phyloP scores from a whole-genome alignment of 2,797 vertebrate species.

The Manis pentadactyla region DNA sequence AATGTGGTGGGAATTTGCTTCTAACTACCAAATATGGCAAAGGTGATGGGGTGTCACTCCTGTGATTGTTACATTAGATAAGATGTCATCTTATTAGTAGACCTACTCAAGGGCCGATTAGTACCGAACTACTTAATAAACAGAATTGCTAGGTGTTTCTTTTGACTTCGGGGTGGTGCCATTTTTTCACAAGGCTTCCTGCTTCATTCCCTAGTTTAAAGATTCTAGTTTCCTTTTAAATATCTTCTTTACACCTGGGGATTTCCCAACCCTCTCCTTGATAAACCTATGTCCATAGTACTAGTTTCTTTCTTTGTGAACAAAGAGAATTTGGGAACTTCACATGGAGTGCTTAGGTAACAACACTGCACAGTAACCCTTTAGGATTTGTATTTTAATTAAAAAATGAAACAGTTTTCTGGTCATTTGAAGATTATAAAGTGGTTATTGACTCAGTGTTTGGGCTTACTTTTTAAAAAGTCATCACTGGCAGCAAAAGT shows the following conservation, averaged over 20 bases:
- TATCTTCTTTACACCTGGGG: not conserved
- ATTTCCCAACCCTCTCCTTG: not conserved
- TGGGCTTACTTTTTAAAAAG: not conserved
- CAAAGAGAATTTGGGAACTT: not conserved
- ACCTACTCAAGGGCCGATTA: not conserved
- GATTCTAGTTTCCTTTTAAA: not conserved
- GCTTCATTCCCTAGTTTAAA: not conserved
- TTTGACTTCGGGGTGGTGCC: not conserved
- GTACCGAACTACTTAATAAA: not conserved
- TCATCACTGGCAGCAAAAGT: not conserved
- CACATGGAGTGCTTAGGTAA: not conserved
- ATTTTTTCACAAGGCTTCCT: not conserved
- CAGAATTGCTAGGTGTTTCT: not conserved
- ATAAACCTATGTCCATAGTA: not conserved
- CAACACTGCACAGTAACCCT: not conserved
- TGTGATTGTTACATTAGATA: not conserved
- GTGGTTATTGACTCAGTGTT: not conserved
- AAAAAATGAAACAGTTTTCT: not conserved
- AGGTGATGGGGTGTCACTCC: not conserved
- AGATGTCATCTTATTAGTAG: not conserved
- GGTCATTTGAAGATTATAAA: not conserved
- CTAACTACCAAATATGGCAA: not conserved
- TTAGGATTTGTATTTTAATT: not conserved
- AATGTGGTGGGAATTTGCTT: not conserved
- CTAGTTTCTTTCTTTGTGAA: not conserved